These are phyloP conservation scores for Pelecanoides urinatrix DNA, from an alignment of 2,113 vertebrate genomes.

Conservation along the genomic window DNA sequence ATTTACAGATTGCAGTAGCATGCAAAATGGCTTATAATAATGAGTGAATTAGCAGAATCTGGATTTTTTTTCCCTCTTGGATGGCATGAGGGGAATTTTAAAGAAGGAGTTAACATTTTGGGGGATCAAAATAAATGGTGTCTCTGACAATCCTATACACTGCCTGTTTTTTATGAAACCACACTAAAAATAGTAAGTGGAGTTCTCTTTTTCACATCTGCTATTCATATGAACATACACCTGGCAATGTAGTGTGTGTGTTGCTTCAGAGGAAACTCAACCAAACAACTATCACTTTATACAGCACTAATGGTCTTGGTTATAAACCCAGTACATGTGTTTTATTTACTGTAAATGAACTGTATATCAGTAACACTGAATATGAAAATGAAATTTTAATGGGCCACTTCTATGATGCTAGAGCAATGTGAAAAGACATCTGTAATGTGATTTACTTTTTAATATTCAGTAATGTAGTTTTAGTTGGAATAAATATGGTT, in stretches of 20 bases:
- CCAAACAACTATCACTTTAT: background rate
- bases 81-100: background rate
- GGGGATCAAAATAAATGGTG: background rate
- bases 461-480: background rate
- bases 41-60: background rate
- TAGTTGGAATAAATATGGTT: background rate
- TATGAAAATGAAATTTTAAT: background rate
- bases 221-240: background rate
- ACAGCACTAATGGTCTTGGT: background rate
- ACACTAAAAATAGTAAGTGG: background rate
- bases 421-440: background rate
- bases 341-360: slow-evolving; percentile 14
- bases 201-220: slow-evolving; percentile 31
- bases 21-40: background rate
- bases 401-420: background rate
- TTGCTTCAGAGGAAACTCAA: background rate
- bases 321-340: background rate
- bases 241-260: background rate
- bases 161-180: background rate
- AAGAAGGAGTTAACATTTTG: background rate
- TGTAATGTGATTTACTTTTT: background rate
- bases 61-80: background rate
- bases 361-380: background rate
- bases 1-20: background rate
- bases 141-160: background rate